These are phyloP conservation scores for Gymnocypris eckloni DNA, from an alignment of 2,797 vertebrate genomes.

Conservation along the genomic window DNA sequence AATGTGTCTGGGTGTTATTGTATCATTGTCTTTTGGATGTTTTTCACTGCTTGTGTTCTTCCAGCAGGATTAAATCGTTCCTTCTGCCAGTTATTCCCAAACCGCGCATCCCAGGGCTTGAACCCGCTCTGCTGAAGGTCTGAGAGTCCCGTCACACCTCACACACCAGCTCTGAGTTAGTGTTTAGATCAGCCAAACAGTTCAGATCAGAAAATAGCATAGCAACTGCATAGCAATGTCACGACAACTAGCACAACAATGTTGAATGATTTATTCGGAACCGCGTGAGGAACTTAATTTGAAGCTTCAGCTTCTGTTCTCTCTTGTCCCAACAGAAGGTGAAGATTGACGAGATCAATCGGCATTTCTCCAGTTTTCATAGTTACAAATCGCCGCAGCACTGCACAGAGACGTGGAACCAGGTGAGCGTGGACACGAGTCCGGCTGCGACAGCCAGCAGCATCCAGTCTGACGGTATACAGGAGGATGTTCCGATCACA, in stretches of 20 bases:
- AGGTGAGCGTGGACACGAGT: constrained; percentile 61
- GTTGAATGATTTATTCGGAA: not conserved
- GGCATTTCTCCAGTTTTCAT: constrained; percentile 75
- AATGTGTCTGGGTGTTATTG: not conserved
- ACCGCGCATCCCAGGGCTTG: constrained; percentile 55
- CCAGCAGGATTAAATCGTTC: constrained; percentile 54
- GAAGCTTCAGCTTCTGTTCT: not conserved
- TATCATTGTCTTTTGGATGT: not conserved
- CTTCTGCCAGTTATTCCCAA: constrained; percentile 55
- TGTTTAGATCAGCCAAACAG: not conserved
- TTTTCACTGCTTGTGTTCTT: constrained; percentile 17
- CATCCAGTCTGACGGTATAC: not conserved
- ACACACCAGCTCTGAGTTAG: not conserved
- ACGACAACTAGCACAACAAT: not conserved
- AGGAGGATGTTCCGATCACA: not conserved
- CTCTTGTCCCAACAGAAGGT: constrained; percentile 70
- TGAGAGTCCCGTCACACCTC: constrained; percentile 5
- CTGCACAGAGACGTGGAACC: constrained; percentile 71
- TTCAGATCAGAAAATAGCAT: not conserved
- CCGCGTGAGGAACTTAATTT: not conserved
- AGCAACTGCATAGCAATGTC: not conserved
- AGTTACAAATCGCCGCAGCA: constrained; percentile 70
- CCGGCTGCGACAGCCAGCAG: constrained; percentile 21
- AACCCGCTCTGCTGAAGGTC: constrained; percentile 56
- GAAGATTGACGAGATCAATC: constrained; percentile 77